Base-by-base conservation (phyloP, 2,888 invertebrate genomes). In the Apamea anceps region DNA sequence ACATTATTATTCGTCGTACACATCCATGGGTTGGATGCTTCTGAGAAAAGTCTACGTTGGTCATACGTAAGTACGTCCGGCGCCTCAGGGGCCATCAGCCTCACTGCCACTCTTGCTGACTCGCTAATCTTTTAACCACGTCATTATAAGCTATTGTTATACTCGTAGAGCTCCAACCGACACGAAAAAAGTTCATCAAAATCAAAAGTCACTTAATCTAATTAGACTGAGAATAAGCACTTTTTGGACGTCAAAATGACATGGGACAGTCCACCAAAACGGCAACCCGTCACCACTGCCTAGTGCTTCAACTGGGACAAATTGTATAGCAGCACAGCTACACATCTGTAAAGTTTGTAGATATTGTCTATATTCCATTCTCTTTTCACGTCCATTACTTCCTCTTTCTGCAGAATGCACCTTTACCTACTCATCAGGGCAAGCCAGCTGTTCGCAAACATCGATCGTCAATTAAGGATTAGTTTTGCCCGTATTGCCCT, bases 41-140 rank as follows among this genome's bases (percentile, higher is more conserved):
- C 85, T 85, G 21, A 82, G 72, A 80, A 85, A 72, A 72, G 15
- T 68, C 68, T 18, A 65, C 57, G 32, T 60, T 65, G 21, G 7
- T 42, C 72, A 82, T 85, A 82, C 80, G 45, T 85, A 80, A 83
- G 76, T 62, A 57, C 77, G 45, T 83, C 54, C 80, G 77, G 77
- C 37, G 28, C 45, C 28, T 32, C 25, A 42, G 51, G n/a, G 77
- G 75, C 60, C 77, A 63, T 54, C 83, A 77, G 62, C 77, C 84
- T 77, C 37, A 25, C 54, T 48, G 62, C 25, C 7, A 54, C 54
- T 15, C 62, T 54, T 68, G 67, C 54, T 45, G 77, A 62, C 51
- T 82, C 37, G 51, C 18, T 83, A 67, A 80, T 62, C 62, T 62
- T 37, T 62, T 54, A 48, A 57, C 48, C 57, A 79, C 32, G n/a